These are phyloP conservation scores for Picus viridis DNA, from an alignment of 2,797 vertebrate species.

Conservation along the genomic window DNA sequence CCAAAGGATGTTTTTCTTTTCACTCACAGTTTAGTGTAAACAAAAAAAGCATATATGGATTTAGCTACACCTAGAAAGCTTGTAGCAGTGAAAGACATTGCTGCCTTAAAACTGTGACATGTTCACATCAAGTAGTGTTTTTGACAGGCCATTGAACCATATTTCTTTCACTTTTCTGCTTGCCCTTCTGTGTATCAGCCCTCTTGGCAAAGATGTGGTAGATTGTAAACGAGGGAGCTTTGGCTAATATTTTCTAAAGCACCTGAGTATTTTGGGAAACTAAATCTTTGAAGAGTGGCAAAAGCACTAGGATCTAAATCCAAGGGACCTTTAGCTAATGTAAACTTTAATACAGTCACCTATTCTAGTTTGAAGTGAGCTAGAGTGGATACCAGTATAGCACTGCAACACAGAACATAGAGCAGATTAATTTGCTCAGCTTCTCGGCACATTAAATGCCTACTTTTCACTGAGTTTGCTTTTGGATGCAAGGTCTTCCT, in stretches of 20 bases:
- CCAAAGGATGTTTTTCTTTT: slow-evolving; percentile 24
- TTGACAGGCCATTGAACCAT: slow-evolving; percentile 21
- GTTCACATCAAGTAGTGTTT: slow-evolving; percentile 2
- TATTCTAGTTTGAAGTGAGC: not conserved
- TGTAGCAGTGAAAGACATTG: not conserved
- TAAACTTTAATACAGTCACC: not conserved
- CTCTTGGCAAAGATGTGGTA: not conserved
- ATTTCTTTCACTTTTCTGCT: not conserved
- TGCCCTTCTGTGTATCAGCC: not conserved
- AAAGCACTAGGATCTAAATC: not conserved
- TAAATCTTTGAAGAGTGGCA: not conserved
- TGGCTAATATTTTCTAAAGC: not conserved
- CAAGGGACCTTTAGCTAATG: not conserved
- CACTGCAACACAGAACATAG: not conserved
- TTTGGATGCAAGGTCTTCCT: not conserved
- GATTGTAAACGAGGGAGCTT: not conserved
- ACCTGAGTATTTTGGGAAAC: not conserved
- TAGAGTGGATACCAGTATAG: not conserved
- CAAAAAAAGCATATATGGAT: not conserved
- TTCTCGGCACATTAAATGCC: not conserved
- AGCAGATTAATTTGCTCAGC: not conserved
- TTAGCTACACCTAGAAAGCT: slow-evolving; percentile 13
- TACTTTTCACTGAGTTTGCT: not conserved
- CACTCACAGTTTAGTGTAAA: not conserved
- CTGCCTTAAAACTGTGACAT: not conserved